Evolutionary conservation across 2,113 vertebrate genomes (phyloP).

Genomic region (Numenius arquata): DNA sequence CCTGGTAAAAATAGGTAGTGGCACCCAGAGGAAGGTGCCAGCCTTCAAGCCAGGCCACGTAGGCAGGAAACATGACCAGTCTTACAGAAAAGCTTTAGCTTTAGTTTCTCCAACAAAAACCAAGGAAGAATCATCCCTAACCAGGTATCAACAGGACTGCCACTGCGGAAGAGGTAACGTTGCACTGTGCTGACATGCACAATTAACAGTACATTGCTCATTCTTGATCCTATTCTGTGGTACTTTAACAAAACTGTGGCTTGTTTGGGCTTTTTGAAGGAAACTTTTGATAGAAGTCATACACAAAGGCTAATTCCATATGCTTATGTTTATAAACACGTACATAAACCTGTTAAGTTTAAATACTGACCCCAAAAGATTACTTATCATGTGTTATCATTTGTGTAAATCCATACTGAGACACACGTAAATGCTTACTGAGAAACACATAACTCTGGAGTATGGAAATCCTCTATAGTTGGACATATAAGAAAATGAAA

Average conservation of each 20-base stretch:
- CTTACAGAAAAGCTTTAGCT: not conserved
- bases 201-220: not conserved
- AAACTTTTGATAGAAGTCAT: not conserved
- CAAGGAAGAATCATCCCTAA: not conserved
- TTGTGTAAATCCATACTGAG: not conserved
- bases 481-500: not conserved
- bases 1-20: not conserved
- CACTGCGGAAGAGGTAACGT: not conserved
- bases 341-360: not conserved
- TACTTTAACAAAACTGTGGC: not conserved
- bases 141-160: not conserved
- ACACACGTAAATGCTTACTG: not conserved
- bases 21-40: slow-evolving; percentile 18
- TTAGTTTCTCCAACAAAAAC: not conserved
- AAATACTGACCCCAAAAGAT: not conserved
- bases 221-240: not conserved
- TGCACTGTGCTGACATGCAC: not conserved
- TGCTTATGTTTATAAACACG: not conserved
- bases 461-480: not conserved
- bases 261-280: not conserved
- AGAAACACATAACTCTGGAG: not conserved
- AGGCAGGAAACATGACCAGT: not conserved
- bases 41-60: not conserved
- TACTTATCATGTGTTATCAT: not conserved
- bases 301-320: not conserved